These are phyloP conservation scores for Temnothorax rugatulus DNA, from an alignment of 2,888 invertebrate genomes.

Conservation along the genomic window DNA sequence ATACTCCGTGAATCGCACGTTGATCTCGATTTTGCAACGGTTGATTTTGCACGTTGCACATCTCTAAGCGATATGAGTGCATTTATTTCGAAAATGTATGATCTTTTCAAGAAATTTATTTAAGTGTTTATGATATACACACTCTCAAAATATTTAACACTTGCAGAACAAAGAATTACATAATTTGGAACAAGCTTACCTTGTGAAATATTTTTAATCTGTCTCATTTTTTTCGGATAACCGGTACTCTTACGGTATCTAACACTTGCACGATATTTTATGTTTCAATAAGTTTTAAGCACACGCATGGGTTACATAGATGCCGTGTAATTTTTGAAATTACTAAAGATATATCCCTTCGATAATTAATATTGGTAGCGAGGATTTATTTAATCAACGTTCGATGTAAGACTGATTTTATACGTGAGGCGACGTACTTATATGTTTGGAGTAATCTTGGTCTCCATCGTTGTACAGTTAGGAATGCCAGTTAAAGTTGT, in stretches of 20 bases:
- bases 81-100: neutral
- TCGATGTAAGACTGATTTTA: conserved; percentile 72
- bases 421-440: conserved; percentile 66
- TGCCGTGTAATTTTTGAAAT: neutral
- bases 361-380: neutral
- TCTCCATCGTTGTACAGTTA: conserved; percentile 79
- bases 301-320: neutral
- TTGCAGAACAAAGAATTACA: neutral
- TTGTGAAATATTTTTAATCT: conserved; percentile 5
- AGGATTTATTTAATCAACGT: conserved; percentile 41
- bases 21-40: neutral
- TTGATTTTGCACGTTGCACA: conserved; percentile 4
- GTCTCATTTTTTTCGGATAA: conserved; percentile 18
- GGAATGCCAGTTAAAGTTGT: conserved; percentile 71
- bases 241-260: neutral
- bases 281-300: neutral
- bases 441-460: conserved; percentile 76
- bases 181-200: conserved; percentile 19
- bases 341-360: neutral
- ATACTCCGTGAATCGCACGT: conserved; percentile 15
- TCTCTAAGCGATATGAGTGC: neutral
- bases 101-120: conserved; percentile 11
- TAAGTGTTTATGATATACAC: neutral
- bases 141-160: neutral
- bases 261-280: conserved; percentile 8